Percentiles rank a stretch among this genome's conserved stretches.
These are phyloP conservation scores for Andrena bicolor DNA, from an alignment of 2,888 invertebrate species.

Conservation along the genomic window DNA sequence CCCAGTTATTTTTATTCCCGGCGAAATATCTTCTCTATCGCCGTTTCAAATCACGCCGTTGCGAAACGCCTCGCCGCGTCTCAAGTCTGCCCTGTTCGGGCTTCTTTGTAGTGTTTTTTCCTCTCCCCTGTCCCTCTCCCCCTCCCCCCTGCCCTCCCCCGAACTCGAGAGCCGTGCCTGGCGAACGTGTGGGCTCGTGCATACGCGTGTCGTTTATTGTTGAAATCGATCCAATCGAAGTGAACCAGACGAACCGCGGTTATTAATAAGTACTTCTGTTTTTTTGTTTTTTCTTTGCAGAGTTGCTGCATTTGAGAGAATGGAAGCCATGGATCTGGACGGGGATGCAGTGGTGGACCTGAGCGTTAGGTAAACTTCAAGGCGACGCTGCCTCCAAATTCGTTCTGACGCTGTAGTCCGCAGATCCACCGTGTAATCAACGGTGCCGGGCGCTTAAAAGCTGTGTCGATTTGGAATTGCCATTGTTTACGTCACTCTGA, in stretches of 20 bases:
- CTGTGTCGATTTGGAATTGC: slow-evolving; percentile 19
- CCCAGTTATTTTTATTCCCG: slow-evolving; percentile 53
- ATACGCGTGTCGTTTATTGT: slow-evolving; percentile 45
- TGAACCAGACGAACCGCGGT: slow-evolving; percentile 24
- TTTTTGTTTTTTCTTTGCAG: slow-evolving; percentile 70
- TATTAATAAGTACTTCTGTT: slow-evolving; percentile 47
- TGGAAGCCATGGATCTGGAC: slow-evolving; percentile 94
- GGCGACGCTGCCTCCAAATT: not conserved
- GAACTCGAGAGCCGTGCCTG: not conserved
- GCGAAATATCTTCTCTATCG: slow-evolving; percentile 43
- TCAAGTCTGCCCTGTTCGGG: not conserved
- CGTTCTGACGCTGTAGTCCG: not conserved
- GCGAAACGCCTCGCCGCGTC: slow-evolving; percentile 34
- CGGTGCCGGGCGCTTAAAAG: not conserved
- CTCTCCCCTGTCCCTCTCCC: not conserved
- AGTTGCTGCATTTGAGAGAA: slow-evolving; percentile 70
- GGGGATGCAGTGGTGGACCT: slow-evolving; percentile 94
- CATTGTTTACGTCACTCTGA: slow-evolving; percentile 44
- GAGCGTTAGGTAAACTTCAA: slow-evolving; percentile 90
- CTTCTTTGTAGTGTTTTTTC: slow-evolving; percentile 33
- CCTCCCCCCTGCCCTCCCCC: not conserved
- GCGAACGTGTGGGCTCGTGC: slow-evolving; percentile 2
- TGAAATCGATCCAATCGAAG: slow-evolving; percentile 48
- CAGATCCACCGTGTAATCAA: not conserved
- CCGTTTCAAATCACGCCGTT: slow-evolving; percentile 48